A percentile compares a stretch with the other conserved stretches of the same genome.
Conservation (phyloP, 1,140 invertebrate genomes). For the Bicyclus anynana region DNA sequence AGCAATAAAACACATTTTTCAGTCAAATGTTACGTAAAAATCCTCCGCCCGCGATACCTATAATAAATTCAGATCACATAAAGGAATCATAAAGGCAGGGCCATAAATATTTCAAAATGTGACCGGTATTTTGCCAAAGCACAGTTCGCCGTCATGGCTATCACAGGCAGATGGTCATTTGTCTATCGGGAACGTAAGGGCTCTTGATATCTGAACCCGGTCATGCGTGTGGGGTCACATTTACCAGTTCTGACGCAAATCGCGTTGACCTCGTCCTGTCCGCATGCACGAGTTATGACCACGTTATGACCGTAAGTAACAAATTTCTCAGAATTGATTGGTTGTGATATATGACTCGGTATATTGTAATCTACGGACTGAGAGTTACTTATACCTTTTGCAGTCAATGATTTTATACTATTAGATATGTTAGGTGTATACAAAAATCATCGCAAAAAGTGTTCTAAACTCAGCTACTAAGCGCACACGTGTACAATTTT, state of each 20-base stretch:
- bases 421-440: too few relatives aligned
- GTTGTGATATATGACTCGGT: too few relatives aligned
- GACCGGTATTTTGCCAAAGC: conserved; percentile 16
- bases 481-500: too few relatives aligned
- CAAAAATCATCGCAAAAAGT: too few relatives aligned
- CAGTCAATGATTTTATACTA: too few relatives aligned
- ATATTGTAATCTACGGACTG: too few relatives aligned
- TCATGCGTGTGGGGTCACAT: conserved; percentile 22
- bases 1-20: too few relatives aligned
- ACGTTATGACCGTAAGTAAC: background rate
- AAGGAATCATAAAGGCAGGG: conserved; percentile 4
- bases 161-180: conserved; percentile 13
- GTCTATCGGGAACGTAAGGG: conserved; percentile 18
- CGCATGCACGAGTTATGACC: background rate
- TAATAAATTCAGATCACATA: conserved; percentile 16
- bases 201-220: conserved; percentile 14
- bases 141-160: conserved; percentile 11
- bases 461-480: too few relatives aligned
- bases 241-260: conserved; percentile 29
- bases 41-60: background rate
- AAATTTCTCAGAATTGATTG: too few relatives aligned
- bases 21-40: too few relatives aligned
- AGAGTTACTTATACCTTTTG: too few relatives aligned
- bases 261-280: background rate
- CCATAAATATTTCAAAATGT: conserved; percentile 24